Evolutionary conservation across 1,140 invertebrate species (phyloP).

Genomic region (Drosophila setifemur): DNA sequence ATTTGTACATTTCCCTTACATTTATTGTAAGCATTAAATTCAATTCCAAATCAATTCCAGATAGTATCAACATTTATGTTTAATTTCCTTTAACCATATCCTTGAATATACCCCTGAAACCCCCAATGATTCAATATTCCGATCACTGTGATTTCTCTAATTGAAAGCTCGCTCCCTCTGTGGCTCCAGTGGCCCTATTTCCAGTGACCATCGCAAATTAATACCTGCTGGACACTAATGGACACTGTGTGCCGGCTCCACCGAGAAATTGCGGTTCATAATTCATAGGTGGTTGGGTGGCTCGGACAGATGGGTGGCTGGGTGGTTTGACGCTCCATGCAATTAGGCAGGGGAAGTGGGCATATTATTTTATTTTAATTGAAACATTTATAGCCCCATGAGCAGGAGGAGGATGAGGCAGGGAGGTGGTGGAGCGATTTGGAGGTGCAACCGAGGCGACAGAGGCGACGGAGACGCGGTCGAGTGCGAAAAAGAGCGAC

Average conservation of each 20-base stretch:
- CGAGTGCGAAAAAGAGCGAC: slow-evolving; percentile 27
- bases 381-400: slow-evolving; percentile 69
- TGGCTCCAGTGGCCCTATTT: slow-evolving; percentile 43
- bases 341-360: slow-evolving; percentile 56
- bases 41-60: background rate
- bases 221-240: slow-evolving; percentile 59
- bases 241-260: slow-evolving; percentile 34
- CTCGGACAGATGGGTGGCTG: slow-evolving; percentile 16
- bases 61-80: background rate
- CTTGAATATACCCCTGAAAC: background rate
- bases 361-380: slow-evolving; percentile 78
- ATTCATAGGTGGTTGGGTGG: slow-evolving; percentile 62
- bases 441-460: slow-evolving; percentile 32
- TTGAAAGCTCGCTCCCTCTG: slow-evolving; percentile 50
- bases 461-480: slow-evolving; percentile 30
- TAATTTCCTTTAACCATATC: slow-evolving; percentile 13
- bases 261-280: slow-evolving; percentile 63
- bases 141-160: slow-evolving; percentile 61
- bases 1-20: too few species aligned
- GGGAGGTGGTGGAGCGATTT: background rate
- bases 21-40: background rate
- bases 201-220: slow-evolving; percentile 62
- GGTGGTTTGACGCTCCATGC: slow-evolving; percentile 44
- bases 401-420: background rate
- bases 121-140: slow-evolving; percentile 18